Conservation (phyloP, 2,888 invertebrate genomes). For the Eupithecia insigniata region DNA sequence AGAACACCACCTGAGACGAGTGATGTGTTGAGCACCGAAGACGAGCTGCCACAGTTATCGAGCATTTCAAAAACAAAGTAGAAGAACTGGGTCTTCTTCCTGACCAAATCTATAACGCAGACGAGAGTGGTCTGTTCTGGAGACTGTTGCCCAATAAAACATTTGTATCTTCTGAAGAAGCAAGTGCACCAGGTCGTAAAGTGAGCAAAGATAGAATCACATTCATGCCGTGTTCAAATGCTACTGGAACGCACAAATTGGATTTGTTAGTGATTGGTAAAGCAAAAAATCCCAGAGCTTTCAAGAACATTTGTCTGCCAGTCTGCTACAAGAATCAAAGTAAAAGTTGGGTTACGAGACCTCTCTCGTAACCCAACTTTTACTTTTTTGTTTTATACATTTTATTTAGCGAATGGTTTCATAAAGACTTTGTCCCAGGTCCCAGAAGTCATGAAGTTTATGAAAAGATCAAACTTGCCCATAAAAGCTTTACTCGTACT, state of each 20-base stretch:
- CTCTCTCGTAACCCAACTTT: no score
- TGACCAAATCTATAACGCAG: slow-evolving; percentile 50
- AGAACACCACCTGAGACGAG: no score
- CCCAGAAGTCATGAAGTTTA: slow-evolving; percentile 39
- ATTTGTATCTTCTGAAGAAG: slow-evolving; percentile 45
- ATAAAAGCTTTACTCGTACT: slow-evolving; percentile 45
- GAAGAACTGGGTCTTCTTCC: slow-evolving; percentile 20
- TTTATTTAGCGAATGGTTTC: slow-evolving; percentile 52
- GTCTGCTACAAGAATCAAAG: slow-evolving; percentile 48
- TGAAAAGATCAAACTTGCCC: slow-evolving; percentile 40
- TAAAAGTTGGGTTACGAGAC: slow-evolving; percentile 49
- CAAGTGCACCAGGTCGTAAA: slow-evolving; percentile 42
- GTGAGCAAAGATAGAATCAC: slow-evolving; percentile 47
- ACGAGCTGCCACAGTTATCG: no score
- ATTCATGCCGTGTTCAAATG: slow-evolving; percentile 49
- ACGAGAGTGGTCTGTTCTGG: slow-evolving; percentile 35
- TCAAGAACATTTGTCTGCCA: slow-evolving; percentile 48
- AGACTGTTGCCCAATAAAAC: slow-evolving; percentile 46
- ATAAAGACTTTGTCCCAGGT: slow-evolving; percentile 44
- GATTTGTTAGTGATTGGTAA: slow-evolving; percentile 48
- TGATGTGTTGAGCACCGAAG: no score
- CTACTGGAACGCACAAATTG: slow-evolving; percentile 44
- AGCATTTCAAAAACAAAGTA: slow-evolving; percentile 30
- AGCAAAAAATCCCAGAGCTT: slow-evolving; percentile 48
- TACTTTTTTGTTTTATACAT: no score